These are phyloP conservation scores for Nematolebias whitei DNA, from an alignment of 2,113 vertebrate species.

Conservation along the genomic window DNA sequence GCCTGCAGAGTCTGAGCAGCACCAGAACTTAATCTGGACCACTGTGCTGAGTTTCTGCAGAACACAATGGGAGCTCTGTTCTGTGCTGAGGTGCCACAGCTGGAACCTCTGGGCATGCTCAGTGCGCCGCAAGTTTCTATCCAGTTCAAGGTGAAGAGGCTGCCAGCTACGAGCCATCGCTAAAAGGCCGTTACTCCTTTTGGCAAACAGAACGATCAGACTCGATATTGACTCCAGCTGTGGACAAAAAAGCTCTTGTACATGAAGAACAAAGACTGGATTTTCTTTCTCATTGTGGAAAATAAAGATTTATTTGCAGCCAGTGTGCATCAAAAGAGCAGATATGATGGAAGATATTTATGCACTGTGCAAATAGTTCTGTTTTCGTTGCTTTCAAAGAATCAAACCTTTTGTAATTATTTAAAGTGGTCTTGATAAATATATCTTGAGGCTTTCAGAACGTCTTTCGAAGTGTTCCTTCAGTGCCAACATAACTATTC, in stretches of 20 bases:
- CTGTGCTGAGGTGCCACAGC: slow-evolving; percentile 56
- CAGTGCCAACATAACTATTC: too few relatives aligned
- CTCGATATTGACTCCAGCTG: neutral
- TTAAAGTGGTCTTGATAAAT: too few relatives aligned
- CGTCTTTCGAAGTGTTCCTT: too few relatives aligned
- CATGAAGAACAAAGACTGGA: too few relatives aligned
- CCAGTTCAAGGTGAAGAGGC: slow-evolving; percentile 27
- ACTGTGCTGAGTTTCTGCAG: slow-evolving; percentile 63
- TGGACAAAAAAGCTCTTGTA: neutral
- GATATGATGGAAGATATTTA: neutral
- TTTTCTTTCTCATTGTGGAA: too few relatives aligned
- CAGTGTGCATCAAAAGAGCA: neutral
- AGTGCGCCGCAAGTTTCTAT: slow-evolving; percentile 42
- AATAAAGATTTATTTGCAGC: too few relatives aligned
- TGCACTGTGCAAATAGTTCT: too few relatives aligned
- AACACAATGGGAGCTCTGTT: slow-evolving; percentile 73
- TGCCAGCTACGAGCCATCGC: neutral
- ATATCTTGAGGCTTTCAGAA: too few relatives aligned
- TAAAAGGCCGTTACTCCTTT: neutral
- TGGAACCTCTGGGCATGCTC: slow-evolving; percentile 67
- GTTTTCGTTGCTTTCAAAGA: too few relatives aligned
- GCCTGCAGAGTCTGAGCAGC: slow-evolving; percentile 34
- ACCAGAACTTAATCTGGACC: slow-evolving; percentile 63
- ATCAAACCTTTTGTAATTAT: too few relatives aligned
- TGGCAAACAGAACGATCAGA: neutral